Base-by-base conservation (phyloP, 2,888 invertebrate genomes). In the Lasioglossum oenotherae region DNA sequence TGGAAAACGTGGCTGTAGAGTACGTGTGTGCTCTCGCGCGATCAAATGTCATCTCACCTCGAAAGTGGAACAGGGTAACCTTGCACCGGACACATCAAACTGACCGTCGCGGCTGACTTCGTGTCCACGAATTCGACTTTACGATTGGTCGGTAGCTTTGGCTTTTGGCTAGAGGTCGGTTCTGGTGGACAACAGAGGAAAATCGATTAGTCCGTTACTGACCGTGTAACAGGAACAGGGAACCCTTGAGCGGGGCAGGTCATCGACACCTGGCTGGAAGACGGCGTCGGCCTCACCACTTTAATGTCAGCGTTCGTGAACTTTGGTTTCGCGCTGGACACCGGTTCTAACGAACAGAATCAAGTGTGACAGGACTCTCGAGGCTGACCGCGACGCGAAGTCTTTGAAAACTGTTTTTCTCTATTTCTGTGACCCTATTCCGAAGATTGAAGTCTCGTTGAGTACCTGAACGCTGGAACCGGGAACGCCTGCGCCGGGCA, bases 401-500 rank as follows among this genome's bases (percentile, higher is more conserved):
- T 38, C 64, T 64, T 31, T 10, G 60, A 64, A n/a, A 73, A 57
- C 23, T 38, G 19, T 72, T 44, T 72, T 16, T 60, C 23, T 0
- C 23, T 0, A 4, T 53, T 10, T n/a, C 1, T 0, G n/a, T 6
- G 0, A 31, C 5, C 27, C 64, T 16, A 16, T 64, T 5, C 31
- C 31, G 64, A 23, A n/a, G 38, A n/a, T 38, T 14, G 14, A 14
- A 31, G 19, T 64, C 35, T 84, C 19, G 31, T 75, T 6, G 53
- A 53, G 79, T 93, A 93, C 93, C 93, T 93, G 93, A 93, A 93
- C 75, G 88, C 93, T 89, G 93, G 93, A 88, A 93, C 92, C 57
- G 93, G 93, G 95, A 96, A 97, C 78, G 97, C 97, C 96, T 98
- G 97, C 85, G 97, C 97, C 75, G 97, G 97, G 94, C 98, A 98